Evolutionary conservation across 2,888 invertebrate genomes (phyloP), one percentile per base, ranked within the genome.

Genomic region (Drosophila trichaetosa): DNA sequence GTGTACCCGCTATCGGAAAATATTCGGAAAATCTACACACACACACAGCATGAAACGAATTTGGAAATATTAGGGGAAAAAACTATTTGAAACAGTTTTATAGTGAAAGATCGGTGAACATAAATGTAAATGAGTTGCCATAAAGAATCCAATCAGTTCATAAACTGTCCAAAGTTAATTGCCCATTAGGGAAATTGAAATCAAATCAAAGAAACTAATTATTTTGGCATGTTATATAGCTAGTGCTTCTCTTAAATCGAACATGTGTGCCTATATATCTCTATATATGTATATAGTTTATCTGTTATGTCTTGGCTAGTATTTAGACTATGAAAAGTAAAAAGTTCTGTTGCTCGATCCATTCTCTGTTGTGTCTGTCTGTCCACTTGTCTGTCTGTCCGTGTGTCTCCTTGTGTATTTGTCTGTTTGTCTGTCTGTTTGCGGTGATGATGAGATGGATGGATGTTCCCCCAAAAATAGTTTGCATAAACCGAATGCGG

Each of bases 161-260:
- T 78, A 64, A 80, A 77, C 64, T 62, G 53, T 16, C 52, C 66
- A 42, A n/a, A 69, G 42, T 60, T 77, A 69, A 80, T 80, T 65
- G 69, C 27, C 59, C 74, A 77, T 77, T 21, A 62, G 61, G 58
- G 46, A 16, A 54, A 69, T 61, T 77, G 69, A 53, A 54, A 63
- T 79, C 57, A 66, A 80, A 86, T 75, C 69, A 81, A 81, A 70
- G 67, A 64, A 62, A 64, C 67, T 80, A 82, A 84, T 87, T 83
- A 73, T 70, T 83, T 42, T 54, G 72, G 49, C 73, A 69, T 79
- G 76, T 80, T 87, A 73, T 75, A 69, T 69, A 70, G 79, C 57
- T 38, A 68, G 16, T n/a, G 36, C 38, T 16, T 34, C 51, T 49
- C 21, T 36, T 36, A 24, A 54, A 46, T 54, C 46, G 46, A 46